Evolutionary conservation across 1,140 invertebrate species (phyloP).

Genomic region (Drosophila sturtevanti): DNA sequence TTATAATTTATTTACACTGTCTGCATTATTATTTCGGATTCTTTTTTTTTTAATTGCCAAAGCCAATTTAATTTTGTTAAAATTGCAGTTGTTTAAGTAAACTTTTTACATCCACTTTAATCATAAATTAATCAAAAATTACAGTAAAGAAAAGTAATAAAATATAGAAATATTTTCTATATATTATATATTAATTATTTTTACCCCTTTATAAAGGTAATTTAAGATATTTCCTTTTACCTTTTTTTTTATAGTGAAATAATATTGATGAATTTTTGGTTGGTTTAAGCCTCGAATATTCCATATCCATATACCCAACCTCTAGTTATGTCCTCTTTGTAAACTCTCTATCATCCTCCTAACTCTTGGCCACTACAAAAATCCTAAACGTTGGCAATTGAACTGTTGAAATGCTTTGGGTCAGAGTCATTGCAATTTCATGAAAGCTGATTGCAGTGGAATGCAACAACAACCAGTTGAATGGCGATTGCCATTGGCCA

Average conservation of each 20-base stretch:
- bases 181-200: too few relatives aligned
- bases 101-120: neutral
- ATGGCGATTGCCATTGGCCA: constrained; percentile 22
- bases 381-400: constrained; percentile 15
- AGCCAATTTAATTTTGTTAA: neutral
- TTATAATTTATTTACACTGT: constrained; percentile 74
- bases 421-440: constrained; percentile 13
- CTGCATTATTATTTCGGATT: constrained; percentile 27
- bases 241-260: too few relatives aligned
- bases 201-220: too few relatives aligned
- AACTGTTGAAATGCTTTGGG: constrained; percentile 15
- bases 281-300: too few relatives aligned
- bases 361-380: neutral
- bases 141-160: too few relatives aligned
- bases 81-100: too few relatives aligned
- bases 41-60: constrained; percentile 67
- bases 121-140: neutral
- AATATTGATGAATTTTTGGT: neutral
- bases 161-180: too few relatives aligned
- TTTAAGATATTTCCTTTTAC: too few relatives aligned
- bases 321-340: too few relatives aligned
- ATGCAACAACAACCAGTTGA: constrained; percentile 57
- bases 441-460: constrained; percentile 14
- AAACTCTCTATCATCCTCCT: neutral
- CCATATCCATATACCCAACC: neutral